Conservation (phyloP, 2,797 vertebrate genomes). For the Gymnocypris eckloni region DNA sequence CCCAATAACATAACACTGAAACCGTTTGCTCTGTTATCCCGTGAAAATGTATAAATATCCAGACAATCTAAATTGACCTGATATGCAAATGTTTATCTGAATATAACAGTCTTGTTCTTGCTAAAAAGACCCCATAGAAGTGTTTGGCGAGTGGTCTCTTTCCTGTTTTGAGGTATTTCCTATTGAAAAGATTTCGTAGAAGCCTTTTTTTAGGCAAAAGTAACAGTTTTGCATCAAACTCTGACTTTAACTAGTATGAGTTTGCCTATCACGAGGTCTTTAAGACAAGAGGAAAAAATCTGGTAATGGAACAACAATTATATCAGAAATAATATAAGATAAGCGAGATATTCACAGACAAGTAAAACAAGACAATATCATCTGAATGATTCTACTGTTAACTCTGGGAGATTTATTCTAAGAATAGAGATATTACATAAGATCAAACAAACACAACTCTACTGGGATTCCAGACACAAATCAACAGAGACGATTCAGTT, state of each 20-base stretch:
- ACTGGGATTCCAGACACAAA: constrained; percentile 9
- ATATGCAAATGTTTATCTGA: too few relatives aligned
- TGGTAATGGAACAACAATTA: neutral
- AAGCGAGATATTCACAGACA: neutral
- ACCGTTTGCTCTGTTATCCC: too few relatives aligned
- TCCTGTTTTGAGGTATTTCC: neutral
- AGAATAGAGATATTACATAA: neutral
- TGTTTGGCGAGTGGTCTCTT: too few relatives aligned
- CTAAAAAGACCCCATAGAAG: too few relatives aligned
- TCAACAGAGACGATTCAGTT: constrained; percentile 53
- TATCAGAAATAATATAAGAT: neutral
- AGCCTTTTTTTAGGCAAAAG: neutral
- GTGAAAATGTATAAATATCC: too few relatives aligned
- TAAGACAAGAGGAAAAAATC: neutral
- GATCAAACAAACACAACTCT: neutral
- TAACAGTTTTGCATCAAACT: neutral
- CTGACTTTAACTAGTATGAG: neutral
- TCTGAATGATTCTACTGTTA: neutral
- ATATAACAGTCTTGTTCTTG: too few relatives aligned
- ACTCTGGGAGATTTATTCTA: too few relatives aligned
- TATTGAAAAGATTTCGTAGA: neutral
- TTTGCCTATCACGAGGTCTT: neutral
- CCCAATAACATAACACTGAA: too few relatives aligned
- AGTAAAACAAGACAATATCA: neutral
- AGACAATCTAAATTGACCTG: too few relatives aligned